Evolutionary conservation across 2,888 invertebrate species (phyloP), one percentile per base, ranked within the genome.

Genomic region (Ditula angustiorana): DNA sequence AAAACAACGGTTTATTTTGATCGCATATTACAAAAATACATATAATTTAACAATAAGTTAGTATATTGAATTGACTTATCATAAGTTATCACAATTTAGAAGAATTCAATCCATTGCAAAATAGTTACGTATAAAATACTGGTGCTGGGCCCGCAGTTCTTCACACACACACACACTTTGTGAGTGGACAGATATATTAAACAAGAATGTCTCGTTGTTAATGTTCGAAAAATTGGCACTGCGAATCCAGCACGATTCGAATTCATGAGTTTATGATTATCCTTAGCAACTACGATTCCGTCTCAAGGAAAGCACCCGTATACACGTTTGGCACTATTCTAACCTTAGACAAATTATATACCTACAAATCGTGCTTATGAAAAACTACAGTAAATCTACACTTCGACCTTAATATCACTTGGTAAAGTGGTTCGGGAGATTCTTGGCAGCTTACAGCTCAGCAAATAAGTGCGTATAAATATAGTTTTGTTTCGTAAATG

Each of bases 1-100:
- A 35, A 55, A 55, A 47, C 16, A 61, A 47, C 24, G 46, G 10
- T 61, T 55, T 46, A 55, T 47, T 55, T 46, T 4, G 24, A 35
- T 35, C 35, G 47, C 26, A 23, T 5, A 23, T 16, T 47, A 28
- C 35, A 13, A 55, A 61, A 21, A 23, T 41, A 30, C 23, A 21
- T 23, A 44, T 52, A 60, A 23, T 33, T 52, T 21, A 13, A 30
- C 30, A 52, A 30, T 61, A 41, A 60, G n/a, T 41, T 53, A 46
- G 26, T 58, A 47, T 46, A 46, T 35, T 21, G 11, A 21, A 19
- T 46, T 46, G n/a, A 23, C 19, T 5, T 23, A 46, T 46, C 23
- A 46, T 23, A 23, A 46, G n/a, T 46, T 46, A 11, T 21, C 5
- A 26, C 7, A n/a, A 23, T 46, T 23, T 11, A 46, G 23, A 23